These are phyloP conservation scores for Catharus bicknelli DNA, from an alignment of 2,113 vertebrate species.

Conservation along the genomic window DNA sequence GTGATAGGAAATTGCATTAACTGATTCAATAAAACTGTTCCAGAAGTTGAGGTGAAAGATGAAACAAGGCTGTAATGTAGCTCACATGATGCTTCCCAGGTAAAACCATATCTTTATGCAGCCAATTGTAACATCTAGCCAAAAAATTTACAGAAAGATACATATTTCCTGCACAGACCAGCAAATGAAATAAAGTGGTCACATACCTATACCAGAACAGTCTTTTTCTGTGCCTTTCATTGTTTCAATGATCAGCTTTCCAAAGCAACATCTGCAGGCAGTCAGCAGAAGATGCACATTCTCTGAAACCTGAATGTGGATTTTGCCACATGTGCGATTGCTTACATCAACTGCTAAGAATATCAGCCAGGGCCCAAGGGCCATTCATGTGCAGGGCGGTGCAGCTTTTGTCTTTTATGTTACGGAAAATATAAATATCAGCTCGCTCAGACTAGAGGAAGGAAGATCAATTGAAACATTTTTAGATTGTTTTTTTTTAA, in stretches of 20 bases:
- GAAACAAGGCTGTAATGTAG: neutral
- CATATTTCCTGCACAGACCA: neutral
- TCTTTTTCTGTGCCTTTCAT: neutral
- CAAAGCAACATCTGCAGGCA: neutral
- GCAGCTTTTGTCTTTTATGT: constrained; percentile 52
- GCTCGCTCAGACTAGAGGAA: neutral
- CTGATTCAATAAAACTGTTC: neutral
- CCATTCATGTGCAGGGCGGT: constrained; percentile 38
- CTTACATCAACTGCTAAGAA: constrained; percentile 40
- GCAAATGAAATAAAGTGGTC: neutral
- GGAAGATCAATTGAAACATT: constrained; percentile 57
- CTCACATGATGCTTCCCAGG: neutral
- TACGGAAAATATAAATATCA: constrained; percentile 43
- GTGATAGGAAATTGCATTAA: neutral
- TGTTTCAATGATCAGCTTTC: neutral
- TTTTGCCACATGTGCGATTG: neutral
- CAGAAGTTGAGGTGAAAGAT: neutral
- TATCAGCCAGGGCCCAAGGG: neutral
- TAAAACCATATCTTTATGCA: neutral
- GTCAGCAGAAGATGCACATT: neutral
- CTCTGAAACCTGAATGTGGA: neutral
- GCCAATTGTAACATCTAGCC: neutral
- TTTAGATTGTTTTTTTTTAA: constrained; percentile 22
- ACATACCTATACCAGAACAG: neutral
- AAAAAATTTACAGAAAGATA: neutral